These are phyloP conservation scores for Antechinus stuartii DNA, from an alignment of 2,113 vertebrate genomes.

Conservation along the genomic window DNA sequence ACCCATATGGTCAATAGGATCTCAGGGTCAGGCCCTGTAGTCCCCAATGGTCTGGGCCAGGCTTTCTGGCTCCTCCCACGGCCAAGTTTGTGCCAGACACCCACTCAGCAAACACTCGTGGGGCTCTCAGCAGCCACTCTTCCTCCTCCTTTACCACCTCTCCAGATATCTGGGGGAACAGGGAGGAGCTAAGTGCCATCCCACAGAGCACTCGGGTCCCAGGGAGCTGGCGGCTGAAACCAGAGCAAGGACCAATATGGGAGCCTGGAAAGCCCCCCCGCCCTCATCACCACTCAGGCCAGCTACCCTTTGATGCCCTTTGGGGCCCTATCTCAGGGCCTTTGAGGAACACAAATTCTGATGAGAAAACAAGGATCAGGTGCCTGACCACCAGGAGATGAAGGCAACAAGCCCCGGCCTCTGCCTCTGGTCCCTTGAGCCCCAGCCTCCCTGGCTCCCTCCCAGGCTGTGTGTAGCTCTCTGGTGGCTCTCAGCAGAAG, in stretches of 20 bases:
- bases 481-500: too few species aligned
- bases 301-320: neutral
- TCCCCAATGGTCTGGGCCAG: rapidly evolving
- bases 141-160: neutral
- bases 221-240: neutral
- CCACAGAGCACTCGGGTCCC: too few species aligned
- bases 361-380: neutral
- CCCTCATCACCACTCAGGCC: neutral
- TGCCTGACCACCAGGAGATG: neutral
- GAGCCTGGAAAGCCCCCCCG: neutral
- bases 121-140: neutral
- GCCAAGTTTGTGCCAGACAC: neutral
- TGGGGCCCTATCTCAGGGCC: neutral
- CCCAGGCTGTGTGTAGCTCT: too few species aligned
- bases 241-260: neutral
- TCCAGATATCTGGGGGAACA: neutral
- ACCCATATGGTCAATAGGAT: too few species aligned
- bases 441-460: neutral
- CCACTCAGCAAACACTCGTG: neutral
- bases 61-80: neutral
- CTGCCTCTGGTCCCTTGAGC: neutral
- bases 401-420: neutral
- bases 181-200: neutral
- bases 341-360: neutral
- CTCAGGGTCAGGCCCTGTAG: neutral